Base-by-base conservation (phyloP, 2,113 vertebrate genomes). In the Gobio gobio region DNA sequence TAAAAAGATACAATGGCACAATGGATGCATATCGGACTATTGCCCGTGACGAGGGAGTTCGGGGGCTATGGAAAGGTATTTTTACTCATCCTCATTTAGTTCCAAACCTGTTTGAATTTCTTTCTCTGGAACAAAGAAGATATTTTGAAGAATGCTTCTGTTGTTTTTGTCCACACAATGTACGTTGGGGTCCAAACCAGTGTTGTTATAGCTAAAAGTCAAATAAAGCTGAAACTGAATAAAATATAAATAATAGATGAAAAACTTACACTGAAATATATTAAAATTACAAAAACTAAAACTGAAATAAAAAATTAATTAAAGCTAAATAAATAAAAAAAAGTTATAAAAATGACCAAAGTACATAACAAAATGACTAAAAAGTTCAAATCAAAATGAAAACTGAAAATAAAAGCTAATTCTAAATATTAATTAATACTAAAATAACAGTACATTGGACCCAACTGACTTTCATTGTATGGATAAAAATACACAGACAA, bases 61-160 rank as follows among this genome's bases (percentile, higher is more conserved):
- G 90, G 1, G 97, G 97, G 22, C 95, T 97, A 51, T 98, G 97
- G 97, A 97, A 93, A 96, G 97, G 97, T 97, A 20, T 29, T 29
- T 74, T 74, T 74, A 49, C 10, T 26, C 43, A 8, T 2, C 2
- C 43, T 74, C 3, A 22, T 49, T 73, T 74, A 0, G 14, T 14
- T 73, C 40, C 22, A 73, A 47, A 45, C 12, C 43, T 24, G 70
- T 47, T 10, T 73, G 36, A 40, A 18, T 70, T 36, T 68, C 5
- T 24, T 24, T 40, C 16, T 45, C 45, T 18, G 51, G 51, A 54
- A 54, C 16, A 54, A 54, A 54, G 18, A 18, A 54, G 16, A 6
- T 54, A 18, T 18, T 54, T 7, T 54, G 51, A 54, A 54, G 51
- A 54, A 54, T 54, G 16, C 16, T 20, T 54, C 16, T 0, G 2